Evolutionary conservation across 1,140 invertebrate genomes (phyloP), one percentile per base, ranked within the genome.

Genomic region (Melitaea cinxia): DNA sequence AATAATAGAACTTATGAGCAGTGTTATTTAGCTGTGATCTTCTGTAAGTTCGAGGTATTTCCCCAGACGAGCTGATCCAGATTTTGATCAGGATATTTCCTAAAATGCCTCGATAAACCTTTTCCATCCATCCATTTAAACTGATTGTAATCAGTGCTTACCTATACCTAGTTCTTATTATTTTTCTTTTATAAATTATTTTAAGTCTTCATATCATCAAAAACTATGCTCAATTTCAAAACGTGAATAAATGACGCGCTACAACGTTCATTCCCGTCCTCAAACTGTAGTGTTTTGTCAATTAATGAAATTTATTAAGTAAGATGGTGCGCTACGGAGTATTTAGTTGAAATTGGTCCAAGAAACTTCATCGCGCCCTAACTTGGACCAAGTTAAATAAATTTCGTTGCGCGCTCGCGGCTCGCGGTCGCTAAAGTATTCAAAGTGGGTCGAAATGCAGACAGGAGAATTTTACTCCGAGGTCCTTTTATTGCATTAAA

Each of bases 291-390:
- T 39, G 23, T 49, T 60, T 55, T 26, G 56, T 45, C 49, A 59
- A 39, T 59, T 66, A 59, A 59, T 59, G 33, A 59, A 59, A 59
- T 66, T 59, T 59, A 47, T 59, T 45, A 59, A 54, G 56, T 59
- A 59, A 59, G 45, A 56, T 30, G 42, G 64, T 49, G 39, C 56
- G 52, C 28, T 33, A 49, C 58, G 35, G 42, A 50, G 54, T 62
- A 57, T 62, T 68, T 70, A 58, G 56, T 72, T 68, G 59, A 72
- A 72, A 63, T 57, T 65, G 61, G 53, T 68, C 65, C 65, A 72
- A 72, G 65, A 68, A 72, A 72, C 58, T 72, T 72, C 47, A 55
- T 59, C 50, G 26, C 53, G 61, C 62, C 49, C 65, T 61, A 68
- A 72, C 57, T 72, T 72, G 30, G 26, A 50, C 54, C 49, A 72